Evolutionary conservation across 2,888 invertebrate species (phyloP).

Genomic region (Ectemnius cavifrons): DNA sequence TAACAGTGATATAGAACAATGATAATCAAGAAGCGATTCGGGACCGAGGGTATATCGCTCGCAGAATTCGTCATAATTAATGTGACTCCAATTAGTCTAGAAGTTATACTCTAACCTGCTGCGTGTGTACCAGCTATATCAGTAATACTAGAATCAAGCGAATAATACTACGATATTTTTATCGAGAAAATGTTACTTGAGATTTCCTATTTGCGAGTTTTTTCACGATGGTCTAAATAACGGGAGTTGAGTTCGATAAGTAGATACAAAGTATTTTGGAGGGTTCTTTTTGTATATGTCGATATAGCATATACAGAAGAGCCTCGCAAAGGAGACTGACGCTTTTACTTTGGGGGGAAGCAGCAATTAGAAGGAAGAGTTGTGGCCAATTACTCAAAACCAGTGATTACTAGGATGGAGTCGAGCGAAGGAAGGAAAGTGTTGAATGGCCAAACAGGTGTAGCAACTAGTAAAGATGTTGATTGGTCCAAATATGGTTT

Average conservation of each 20-base stretch:
- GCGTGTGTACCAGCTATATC: slow-evolving; percentile 3
- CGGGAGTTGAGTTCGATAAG: background rate
- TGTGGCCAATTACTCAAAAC: slow-evolving; percentile 14
- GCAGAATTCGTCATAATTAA: background rate
- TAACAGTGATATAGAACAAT: slow-evolving; percentile 29
- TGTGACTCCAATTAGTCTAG: slow-evolving; percentile 10
- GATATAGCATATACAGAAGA: background rate
- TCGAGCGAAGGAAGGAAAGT: slow-evolving; percentile 56
- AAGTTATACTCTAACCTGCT: slow-evolving; percentile 48
- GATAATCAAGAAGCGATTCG: slow-evolving; percentile 25
- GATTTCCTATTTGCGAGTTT: background rate
- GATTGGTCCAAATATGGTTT: slow-evolving; percentile 81
- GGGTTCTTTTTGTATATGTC: too few species aligned
- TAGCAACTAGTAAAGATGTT: slow-evolving; percentile 71
- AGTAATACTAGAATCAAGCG: too few species aligned
- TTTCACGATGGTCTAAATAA: background rate
- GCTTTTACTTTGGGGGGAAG: slow-evolving; percentile 3
- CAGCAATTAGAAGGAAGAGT: background rate
- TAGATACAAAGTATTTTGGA: background rate
- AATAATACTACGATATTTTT: slow-evolving; percentile 3
- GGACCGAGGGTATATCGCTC: slow-evolving; percentile 2
- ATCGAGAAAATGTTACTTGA: background rate
- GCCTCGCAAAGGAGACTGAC: slow-evolving; percentile 23
- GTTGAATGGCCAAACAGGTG: slow-evolving; percentile 50
- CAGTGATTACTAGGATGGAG: slow-evolving; percentile 56